phyloP scores from a whole-genome alignment of 92 coral and sea anemone genomes.

The Phenganax stokvisi region DNA sequence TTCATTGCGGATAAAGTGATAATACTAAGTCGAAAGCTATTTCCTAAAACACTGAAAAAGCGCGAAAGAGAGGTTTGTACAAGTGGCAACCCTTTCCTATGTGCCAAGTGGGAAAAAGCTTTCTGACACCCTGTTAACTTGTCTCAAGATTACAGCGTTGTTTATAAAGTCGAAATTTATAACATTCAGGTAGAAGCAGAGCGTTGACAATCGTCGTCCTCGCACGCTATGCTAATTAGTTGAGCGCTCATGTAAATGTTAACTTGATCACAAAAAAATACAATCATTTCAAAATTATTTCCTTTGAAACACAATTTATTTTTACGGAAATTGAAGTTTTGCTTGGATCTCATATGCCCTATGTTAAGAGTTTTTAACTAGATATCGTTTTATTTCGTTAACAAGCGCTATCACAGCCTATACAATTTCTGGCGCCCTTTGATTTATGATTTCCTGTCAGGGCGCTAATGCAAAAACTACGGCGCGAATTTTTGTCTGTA shows the following conservation, averaged over 20 bases:
- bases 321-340: background rate
- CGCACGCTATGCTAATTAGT: slow-evolving; percentile 16
- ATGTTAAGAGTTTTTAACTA: background rate
- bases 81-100: background rate
- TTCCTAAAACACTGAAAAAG: slow-evolving; percentile 13
- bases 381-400: background rate
- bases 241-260: background rate
- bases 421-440: slow-evolving; percentile 37
- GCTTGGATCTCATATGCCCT: background rate
- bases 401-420: slow-evolving; percentile 20
- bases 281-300: background rate
- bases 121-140: background rate
- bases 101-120: background rate
- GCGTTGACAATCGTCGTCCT: background rate
- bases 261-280: background rate
- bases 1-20: background rate
- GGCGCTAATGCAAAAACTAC: slow-evolving; percentile 27
- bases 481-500: background rate
- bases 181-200: background rate
- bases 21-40: background rate
- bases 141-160: background rate
- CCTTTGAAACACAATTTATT: background rate
- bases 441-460: slow-evolving; percentile 44
- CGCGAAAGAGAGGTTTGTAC: slow-evolving; percentile 11
- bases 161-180: background rate